These are phyloP conservation scores for Alexandromys fortis DNA, from an alignment of 2,113 vertebrate genomes.

Conservation along the genomic window DNA sequence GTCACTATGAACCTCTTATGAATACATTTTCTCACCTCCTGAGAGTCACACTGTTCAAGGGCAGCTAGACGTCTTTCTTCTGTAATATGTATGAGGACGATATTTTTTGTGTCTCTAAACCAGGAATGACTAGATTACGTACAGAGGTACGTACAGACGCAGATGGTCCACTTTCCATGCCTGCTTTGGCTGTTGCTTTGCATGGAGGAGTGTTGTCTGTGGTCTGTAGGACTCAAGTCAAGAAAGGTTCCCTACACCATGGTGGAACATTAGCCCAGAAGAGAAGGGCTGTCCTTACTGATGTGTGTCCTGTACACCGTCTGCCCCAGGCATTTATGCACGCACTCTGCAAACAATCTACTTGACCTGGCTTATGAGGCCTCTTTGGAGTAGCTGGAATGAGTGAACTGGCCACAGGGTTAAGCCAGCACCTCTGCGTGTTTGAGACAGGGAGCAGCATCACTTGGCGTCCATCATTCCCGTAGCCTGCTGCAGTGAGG, in stretches of 20 bases:
- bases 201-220: background rate
- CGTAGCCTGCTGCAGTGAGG: background rate
- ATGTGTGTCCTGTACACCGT: background rate
- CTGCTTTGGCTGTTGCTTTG: background rate
- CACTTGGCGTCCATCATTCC: background rate
- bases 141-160: background rate
- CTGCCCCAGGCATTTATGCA: constrained; percentile 24
- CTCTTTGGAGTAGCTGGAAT: constrained; percentile 57
- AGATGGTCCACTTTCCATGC: background rate
- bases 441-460: constrained; percentile 19
- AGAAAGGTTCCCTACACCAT: constrained; percentile 16
- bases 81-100: background rate
- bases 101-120: background rate
- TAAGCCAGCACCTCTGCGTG: constrained; percentile 8
- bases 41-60: background rate
- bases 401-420: constrained; percentile 1
- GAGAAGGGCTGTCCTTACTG: background rate
- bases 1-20: background rate
- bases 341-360: constrained; percentile 43
- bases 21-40: background rate
- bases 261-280: constrained; percentile 19
- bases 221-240: background rate
- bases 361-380: background rate
- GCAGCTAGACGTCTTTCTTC: background rate
- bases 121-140: background rate